phyloP scores from a whole-genome alignment of 2,113 vertebrate genomes.

The Pseudolaguvia tuberculata region DNA sequence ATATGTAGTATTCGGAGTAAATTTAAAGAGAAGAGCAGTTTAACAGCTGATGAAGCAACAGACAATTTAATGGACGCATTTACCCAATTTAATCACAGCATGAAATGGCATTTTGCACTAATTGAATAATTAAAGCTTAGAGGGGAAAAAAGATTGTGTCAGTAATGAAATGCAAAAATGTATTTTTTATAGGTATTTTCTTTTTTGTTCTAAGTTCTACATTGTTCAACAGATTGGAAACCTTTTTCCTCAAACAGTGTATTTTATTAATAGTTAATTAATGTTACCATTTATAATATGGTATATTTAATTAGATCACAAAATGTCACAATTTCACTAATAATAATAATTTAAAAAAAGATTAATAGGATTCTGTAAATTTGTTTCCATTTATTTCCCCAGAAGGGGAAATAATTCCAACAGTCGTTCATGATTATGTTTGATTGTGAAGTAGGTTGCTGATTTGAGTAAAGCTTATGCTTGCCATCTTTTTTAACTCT shows the following conservation, averaged over 20 bases:
- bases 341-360: conserved; percentile 53
- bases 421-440: conserved; percentile 56
- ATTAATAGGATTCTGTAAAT: conserved; percentile 73
- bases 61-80: conserved; percentile 66
- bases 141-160: conserved; percentile 51
- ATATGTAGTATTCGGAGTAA: conserved; percentile 49
- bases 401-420: conserved; percentile 58
- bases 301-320: conserved; percentile 71
- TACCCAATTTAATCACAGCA: conserved; percentile 63
- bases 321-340: conserved; percentile 65
- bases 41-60: conserved; percentile 65
- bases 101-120: conserved; percentile 57
- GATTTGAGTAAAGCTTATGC: conserved; percentile 41
- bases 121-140: conserved; percentile 63
- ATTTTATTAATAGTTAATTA: conserved; percentile 64
- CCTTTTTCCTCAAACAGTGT: conserved; percentile 46
- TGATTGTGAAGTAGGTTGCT: conserved; percentile 62
- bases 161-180: conserved; percentile 47
- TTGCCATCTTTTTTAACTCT: conserved; percentile 38
- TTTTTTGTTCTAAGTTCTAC: conserved; percentile 44
- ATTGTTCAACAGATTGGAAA: conserved; percentile 37
- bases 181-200: conserved; percentile 34
- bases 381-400: conserved; percentile 55
- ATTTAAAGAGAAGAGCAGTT: conserved; percentile 55
- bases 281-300: conserved; percentile 63